Conservation (phyloP, 2,888 invertebrate genomes). For the Celastrina argiolus region DNA sequence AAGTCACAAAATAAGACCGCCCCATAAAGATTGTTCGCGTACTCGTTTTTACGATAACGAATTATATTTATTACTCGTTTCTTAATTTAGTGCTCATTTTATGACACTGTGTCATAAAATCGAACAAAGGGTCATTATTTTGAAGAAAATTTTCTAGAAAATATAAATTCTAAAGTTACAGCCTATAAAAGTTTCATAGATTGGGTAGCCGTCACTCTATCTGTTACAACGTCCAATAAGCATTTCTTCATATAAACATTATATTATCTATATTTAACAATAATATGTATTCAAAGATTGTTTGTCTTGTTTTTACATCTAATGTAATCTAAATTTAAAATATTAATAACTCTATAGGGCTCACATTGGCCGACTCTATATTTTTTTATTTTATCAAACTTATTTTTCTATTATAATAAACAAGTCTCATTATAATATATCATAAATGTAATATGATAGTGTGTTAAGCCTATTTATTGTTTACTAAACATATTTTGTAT, state of each 20-base stretch:
- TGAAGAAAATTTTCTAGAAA: constrained; percentile 18
- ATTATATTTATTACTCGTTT: constrained; percentile 45
- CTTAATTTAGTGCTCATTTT: constrained; percentile 51
- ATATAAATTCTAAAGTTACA: not conserved
- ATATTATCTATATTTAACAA: too few species aligned
- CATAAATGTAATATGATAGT: not conserved
- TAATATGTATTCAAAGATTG: too few species aligned
- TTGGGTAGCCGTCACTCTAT: not conserved
- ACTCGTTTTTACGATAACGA: constrained; percentile 62
- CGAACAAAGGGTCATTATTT: constrained; percentile 33
- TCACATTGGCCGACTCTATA: too few species aligned
- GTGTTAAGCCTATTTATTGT: not conserved
- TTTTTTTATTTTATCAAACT: too few species aligned
- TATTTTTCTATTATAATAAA: too few species aligned
- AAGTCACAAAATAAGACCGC: constrained; percentile 41
- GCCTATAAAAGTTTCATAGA: constrained; percentile 4
- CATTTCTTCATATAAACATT: not conserved
- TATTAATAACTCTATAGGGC: too few species aligned
- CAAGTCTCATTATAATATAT: too few species aligned
- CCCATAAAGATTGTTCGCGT: constrained; percentile 53
- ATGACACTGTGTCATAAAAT: constrained; percentile 38
- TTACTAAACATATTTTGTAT: not conserved
- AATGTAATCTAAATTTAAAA: too few species aligned
- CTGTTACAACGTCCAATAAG: not conserved
- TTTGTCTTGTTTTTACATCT: too few species aligned